Conservation (phyloP, 2,888 invertebrate genomes). For the Pheosia gnoma region DNA sequence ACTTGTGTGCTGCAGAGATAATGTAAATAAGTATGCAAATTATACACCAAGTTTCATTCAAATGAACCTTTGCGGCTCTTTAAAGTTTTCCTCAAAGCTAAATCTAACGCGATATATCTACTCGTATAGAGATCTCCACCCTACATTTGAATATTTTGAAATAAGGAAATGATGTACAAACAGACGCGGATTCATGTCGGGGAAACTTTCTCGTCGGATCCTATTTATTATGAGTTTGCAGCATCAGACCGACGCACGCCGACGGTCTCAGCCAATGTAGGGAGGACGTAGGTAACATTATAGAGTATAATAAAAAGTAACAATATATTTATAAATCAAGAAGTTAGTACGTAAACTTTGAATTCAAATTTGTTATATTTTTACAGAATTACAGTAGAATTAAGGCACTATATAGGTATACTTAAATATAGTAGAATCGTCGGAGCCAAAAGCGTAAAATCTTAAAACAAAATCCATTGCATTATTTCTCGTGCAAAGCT, state of each 20-base stretch:
- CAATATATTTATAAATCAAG: not conserved
- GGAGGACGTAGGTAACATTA: conserved; percentile 29
- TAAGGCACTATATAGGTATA: too few species aligned
- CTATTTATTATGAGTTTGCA: conserved; percentile 57
- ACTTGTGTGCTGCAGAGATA: conserved; percentile 83
- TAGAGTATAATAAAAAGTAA: conserved; percentile 21
- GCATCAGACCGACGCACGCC: conserved; percentile 28
- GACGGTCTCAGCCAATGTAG: conserved; percentile 42
- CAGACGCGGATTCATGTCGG: conserved; percentile 59
- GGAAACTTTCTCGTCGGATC: conserved; percentile 59
- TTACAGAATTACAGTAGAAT: too few species aligned
- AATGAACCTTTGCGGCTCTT: conserved; percentile 80
- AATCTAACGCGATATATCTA: conserved; percentile 60
- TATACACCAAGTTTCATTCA: conserved; percentile 78
- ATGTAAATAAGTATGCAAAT: conserved; percentile 84
- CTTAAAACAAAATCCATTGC: not conserved
- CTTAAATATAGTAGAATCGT: too few species aligned
- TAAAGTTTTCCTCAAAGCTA: conserved; percentile 74
- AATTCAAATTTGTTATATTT: too few species aligned
- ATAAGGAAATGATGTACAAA: conserved; percentile 68
- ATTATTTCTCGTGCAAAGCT: not conserved
- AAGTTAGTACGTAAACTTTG: too few species aligned
- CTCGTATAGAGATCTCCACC: conserved; percentile 43
- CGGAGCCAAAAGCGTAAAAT: not conserved
- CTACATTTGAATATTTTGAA: conserved; percentile 64